Evolutionary conservation across 2,113 vertebrate species (phyloP), one percentile per base, ranked within the genome.

Genomic region (Aphelocoma coerulescens): DNA sequence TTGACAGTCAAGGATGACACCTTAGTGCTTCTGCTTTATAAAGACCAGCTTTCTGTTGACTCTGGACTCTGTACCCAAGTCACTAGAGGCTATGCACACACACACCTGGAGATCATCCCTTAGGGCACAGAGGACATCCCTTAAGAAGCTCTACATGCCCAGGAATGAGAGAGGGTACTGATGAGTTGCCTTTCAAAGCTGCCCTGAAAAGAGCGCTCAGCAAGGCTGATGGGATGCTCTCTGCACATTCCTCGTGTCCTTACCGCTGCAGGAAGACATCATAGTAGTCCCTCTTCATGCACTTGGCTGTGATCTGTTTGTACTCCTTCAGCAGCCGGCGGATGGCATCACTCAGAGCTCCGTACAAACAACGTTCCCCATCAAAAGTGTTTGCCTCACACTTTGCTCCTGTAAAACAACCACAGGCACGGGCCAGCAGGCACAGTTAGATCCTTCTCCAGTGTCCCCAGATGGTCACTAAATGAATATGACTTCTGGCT

Each of bases 361-460:
- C 99, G 2, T 99, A 99, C 81, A 99, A 97, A 86, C 99, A 99
- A 27, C 99, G 98, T 19, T 99, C 99, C 1, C 99, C 99, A 44
- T 99, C 99, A 72, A 99, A 99, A 5, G 99, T 99, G 98, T 99
- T 99, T 85, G 98, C 99, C 94, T 99, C 99, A 72, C 99, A 99
- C 96, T 98, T 99, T 3, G 99, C 99, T 74, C 99, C 99, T 99
- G 95, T 33, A 74, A 62, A 59, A 48, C 13, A 18, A 41, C 11
- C 69, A 78, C 65, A 94, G 62, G 44, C 27, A 71, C 10, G 30
- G 2, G 19, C 20, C 51, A 85, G 37, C 35, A 68, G 73, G 62
- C 57, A 79, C 13, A 46, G 37, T 8, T 59, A 54, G 14, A 72
- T 30, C 75, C 10, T 39, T 39, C 75, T 44, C 51, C 35, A 8